Evolutionary conservation across 1,140 invertebrate species (phyloP).

Genomic region (Nautilus pompilius): DNA sequence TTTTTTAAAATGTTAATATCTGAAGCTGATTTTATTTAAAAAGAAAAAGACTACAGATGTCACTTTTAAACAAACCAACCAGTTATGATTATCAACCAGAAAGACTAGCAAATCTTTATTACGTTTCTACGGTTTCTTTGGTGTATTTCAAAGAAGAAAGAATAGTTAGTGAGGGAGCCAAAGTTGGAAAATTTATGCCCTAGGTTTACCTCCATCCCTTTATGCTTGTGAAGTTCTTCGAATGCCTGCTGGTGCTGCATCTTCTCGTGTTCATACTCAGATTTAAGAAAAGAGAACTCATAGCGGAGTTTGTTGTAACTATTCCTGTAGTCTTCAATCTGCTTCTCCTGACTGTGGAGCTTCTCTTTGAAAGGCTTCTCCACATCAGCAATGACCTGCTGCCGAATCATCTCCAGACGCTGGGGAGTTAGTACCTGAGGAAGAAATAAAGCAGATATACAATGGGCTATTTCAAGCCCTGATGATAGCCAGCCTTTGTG

Average conservation of each 20-base stretch:
- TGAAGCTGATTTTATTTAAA: too few species aligned
- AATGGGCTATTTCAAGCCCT: too few species aligned
- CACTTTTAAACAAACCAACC: too few species aligned
- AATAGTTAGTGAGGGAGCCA: neutral
- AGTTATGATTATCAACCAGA: too few species aligned
- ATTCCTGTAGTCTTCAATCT: constrained; percentile 41
- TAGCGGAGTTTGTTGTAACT: constrained; percentile 44
- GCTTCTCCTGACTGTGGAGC: constrained; percentile 40
- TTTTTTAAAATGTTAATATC: too few species aligned
- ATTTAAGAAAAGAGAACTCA: constrained; percentile 50
- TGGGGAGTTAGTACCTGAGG: constrained; percentile 49
- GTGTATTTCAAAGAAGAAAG: too few species aligned
- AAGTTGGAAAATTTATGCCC: neutral
- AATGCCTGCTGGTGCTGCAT: constrained; percentile 41
- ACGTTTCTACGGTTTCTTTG: too few species aligned
- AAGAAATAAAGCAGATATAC: too few species aligned
- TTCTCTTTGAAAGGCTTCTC: constrained; percentile 44
- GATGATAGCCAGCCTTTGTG: too few species aligned
- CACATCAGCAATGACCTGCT: constrained; percentile 43
- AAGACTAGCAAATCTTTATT: too few species aligned
- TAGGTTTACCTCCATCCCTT: constrained; percentile 52
- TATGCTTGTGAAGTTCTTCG: constrained; percentile 44
- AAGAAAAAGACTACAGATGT: too few species aligned
- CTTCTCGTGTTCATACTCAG: constrained; percentile 49
- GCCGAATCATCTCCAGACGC: constrained; percentile 41